Evolutionary conservation across 64 coral and sea anemone species (phyloP).

Genomic region (Anthopleura sola): DNA sequence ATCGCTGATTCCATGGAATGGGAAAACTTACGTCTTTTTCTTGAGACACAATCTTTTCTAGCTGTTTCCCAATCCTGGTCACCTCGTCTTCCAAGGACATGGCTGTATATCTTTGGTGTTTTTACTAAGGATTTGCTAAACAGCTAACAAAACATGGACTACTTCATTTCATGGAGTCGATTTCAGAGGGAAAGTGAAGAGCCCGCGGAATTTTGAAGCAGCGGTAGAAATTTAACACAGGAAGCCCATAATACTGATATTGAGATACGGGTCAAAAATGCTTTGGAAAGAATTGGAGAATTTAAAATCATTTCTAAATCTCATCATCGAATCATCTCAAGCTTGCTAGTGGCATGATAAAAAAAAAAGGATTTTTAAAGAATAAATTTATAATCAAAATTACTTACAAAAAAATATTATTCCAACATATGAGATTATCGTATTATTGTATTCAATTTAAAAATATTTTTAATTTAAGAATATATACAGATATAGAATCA

Average conservation of each 20-base stretch:
- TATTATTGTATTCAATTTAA: too few species aligned
- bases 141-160: conserved; percentile 11
- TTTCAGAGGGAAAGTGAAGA: neutral
- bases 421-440: too few species aligned
- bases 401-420: too few species aligned
- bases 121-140: neutral
- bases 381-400: too few species aligned
- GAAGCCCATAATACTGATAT: neutral
- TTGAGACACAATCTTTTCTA: conserved; percentile 73
- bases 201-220: neutral
- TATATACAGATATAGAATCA: neutral
- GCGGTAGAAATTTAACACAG: neutral
- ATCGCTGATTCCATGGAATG: neutral
- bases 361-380: too few species aligned
- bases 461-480: too few species aligned
- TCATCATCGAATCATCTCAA: too few species aligned
- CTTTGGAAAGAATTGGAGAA: too few species aligned
- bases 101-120: neutral
- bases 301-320: too few species aligned
- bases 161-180: neutral
- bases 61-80: conserved; percentile 61
- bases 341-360: too few species aligned
- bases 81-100: conserved; percentile 75
- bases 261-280: neutral
- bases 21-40: conserved; percentile 52